Evolutionary conservation across 2,113 vertebrate genomes (phyloP).

Genomic region (Echinops telfairi): DNA sequence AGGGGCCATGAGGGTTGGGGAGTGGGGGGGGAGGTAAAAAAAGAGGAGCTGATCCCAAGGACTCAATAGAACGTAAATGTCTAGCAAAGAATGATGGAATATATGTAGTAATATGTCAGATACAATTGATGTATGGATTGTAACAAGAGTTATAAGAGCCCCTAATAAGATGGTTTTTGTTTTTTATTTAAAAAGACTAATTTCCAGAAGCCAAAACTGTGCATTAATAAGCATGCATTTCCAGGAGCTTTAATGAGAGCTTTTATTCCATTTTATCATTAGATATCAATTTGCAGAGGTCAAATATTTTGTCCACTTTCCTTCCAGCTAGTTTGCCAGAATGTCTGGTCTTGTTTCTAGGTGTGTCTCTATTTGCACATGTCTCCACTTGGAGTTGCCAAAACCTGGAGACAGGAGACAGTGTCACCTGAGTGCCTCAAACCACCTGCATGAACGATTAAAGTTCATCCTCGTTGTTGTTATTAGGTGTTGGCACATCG

Average conservation of each 20-base stretch:
- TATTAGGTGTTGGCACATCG: background rate
- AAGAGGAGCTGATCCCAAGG: too few species aligned
- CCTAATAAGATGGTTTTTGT: too few species aligned
- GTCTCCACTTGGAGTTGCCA: background rate
- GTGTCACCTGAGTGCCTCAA: background rate
- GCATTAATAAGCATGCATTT: accelerated
- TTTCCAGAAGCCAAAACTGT: background rate
- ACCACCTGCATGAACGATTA: background rate
- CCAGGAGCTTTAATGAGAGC: background rate
- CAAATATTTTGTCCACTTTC: background rate
- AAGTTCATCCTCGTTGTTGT: background rate
- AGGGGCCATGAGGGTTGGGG: too few species aligned
- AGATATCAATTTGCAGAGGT: too few species aligned
- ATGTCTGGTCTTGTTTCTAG: background rate
- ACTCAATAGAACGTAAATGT: too few species aligned
- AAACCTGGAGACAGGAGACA: accelerated
- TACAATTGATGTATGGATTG: too few species aligned
- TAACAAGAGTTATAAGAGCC: too few species aligned
- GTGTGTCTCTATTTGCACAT: background rate
- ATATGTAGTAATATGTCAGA: too few species aligned
- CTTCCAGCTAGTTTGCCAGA: background rate
- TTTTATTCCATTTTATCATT: background rate
- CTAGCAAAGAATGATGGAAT: too few species aligned
- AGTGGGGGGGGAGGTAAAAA: too few species aligned
- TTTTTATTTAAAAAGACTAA: too few species aligned